Conservation (phyloP, 2,797 vertebrate species). For the Crenichthys baileyi region DNA sequence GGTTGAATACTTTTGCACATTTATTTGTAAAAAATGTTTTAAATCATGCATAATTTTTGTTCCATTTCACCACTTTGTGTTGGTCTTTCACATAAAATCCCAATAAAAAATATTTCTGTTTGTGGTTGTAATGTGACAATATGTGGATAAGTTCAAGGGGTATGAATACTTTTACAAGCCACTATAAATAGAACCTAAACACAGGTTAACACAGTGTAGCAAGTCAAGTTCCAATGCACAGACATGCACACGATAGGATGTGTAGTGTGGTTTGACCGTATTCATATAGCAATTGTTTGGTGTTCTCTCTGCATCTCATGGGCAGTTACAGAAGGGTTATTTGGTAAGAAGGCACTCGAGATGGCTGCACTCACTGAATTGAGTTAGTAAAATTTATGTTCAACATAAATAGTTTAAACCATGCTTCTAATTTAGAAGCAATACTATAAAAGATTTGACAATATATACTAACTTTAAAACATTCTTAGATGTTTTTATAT, state of each 20-base stretch:
- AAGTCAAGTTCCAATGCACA: slow-evolving; percentile 31
- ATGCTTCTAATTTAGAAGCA: background rate
- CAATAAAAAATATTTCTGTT: too few species aligned
- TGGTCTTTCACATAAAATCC: too few species aligned
- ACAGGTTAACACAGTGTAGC: slow-evolving; percentile 60
- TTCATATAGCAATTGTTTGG: background rate
- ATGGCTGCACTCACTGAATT: background rate
- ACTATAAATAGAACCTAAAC: slow-evolving; percentile 59
- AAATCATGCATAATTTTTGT: too few species aligned
- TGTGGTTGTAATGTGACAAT: too few species aligned
- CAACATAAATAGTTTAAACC: background rate
- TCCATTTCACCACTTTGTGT: too few species aligned
- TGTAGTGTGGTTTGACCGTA: background rate
- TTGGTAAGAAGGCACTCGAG: background rate
- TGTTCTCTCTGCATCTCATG: background rate
- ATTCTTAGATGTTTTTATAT: too few species aligned
- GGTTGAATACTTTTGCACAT: too few species aligned
- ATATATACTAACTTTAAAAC: too few species aligned
- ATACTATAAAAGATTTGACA: too few species aligned
- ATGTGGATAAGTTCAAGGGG: too few species aligned
- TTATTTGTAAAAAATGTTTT: too few species aligned
- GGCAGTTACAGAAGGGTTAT: background rate
- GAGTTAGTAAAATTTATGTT: background rate
- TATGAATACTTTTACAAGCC: too few species aligned
- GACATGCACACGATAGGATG: background rate